phyloP scores from a whole-genome alignment of 2,888 invertebrate genomes.

The Tenthredo mesomela region DNA sequence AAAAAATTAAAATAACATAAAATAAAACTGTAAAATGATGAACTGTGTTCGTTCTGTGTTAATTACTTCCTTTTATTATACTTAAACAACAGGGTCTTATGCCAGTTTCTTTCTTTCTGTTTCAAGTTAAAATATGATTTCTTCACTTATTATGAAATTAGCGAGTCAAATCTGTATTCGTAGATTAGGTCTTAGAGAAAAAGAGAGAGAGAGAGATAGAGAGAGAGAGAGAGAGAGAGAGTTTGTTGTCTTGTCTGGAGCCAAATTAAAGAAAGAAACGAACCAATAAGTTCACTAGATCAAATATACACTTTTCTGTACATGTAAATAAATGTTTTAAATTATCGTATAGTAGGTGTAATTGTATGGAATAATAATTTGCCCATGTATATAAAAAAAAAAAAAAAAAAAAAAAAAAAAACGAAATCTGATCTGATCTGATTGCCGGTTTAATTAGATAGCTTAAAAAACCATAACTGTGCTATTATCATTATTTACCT shows the following conservation, averaged over 20 bases:
- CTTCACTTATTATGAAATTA: slow-evolving; percentile 62
- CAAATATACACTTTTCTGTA: slow-evolving; percentile 34
- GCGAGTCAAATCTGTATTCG: slow-evolving; percentile 66
- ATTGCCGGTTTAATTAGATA: slow-evolving; percentile 21
- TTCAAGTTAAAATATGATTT: slow-evolving; percentile 72
- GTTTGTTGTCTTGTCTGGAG: neutral
- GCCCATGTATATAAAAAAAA: neutral
- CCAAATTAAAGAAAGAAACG: neutral
- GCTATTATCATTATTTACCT: slow-evolving; percentile 35
- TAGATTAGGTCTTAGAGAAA: slow-evolving; percentile 20
- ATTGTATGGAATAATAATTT: neutral
- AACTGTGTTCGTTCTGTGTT: neutral
- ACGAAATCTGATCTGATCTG: slow-evolving; percentile 3
- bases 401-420: neutral
- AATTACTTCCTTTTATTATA: slow-evolving; percentile 69
- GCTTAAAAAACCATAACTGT: slow-evolving; percentile 31
- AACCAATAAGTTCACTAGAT: slow-evolving; percentile 11
- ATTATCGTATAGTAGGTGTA: too few species aligned
- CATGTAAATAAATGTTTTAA: slow-evolving; percentile 31
- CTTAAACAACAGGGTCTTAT: slow-evolving; percentile 66
- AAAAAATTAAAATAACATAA: neutral
- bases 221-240: too few species aligned
- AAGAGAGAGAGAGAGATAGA: too few species aligned
- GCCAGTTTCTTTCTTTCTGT: slow-evolving; percentile 59
- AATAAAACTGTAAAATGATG: neutral